These are phyloP conservation scores for Neoarius graeffei DNA, from an alignment of 2,113 vertebrate species.

Conservation along the genomic window DNA sequence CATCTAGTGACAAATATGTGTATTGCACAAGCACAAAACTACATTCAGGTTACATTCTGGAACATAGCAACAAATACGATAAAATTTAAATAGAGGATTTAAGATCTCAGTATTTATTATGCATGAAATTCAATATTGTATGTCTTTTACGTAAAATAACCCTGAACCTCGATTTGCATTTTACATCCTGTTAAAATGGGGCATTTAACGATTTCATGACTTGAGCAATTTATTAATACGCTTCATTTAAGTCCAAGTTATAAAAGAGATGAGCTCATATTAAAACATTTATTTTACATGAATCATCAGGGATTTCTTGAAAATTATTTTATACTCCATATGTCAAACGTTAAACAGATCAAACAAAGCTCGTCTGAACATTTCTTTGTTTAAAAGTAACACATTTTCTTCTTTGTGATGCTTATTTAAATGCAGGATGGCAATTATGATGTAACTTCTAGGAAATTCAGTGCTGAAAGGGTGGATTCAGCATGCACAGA, in stretches of 20 bases:
- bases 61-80: no score
- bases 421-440: neutral
- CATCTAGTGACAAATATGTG: constrained; percentile 42
- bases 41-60: neutral
- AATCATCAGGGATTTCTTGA: neutral
- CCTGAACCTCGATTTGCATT: no score
- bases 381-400: neutral
- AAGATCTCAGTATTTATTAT: neutral
- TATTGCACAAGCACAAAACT: constrained; percentile 16
- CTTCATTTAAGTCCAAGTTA: neutral
- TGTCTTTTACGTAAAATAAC: neutral
- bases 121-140: neutral
- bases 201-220: neutral
- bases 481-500: constrained; percentile 4
- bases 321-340: no score
- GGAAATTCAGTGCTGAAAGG: neutral
- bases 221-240: neutral
- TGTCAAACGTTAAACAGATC: neutral
- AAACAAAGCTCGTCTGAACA: neutral
- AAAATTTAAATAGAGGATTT: neutral
- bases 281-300: neutral
- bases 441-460: constrained; percentile 1
- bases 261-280: neutral
- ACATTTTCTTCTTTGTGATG: neutral
- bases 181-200: neutral